phyloP scores from a whole-genome alignment of 2,113 vertebrate species.

The Phyllostomus hastatus region DNA sequence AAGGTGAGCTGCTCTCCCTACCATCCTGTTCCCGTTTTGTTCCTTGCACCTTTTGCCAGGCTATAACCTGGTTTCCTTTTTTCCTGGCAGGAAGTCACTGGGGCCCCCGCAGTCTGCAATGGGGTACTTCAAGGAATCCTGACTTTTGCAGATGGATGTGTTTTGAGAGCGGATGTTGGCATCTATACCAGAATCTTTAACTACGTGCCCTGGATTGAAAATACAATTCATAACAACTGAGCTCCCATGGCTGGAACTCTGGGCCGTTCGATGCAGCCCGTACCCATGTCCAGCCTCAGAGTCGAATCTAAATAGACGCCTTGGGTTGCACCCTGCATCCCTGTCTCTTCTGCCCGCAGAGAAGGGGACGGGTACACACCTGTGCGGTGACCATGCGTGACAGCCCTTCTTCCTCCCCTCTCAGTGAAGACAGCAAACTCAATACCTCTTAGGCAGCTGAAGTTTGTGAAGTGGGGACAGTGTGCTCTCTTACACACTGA shows the following conservation, averaged over 20 bases:
- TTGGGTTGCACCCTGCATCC: fast-evolving
- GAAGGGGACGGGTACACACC: background rate
- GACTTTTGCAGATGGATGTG: conserved; percentile 58
- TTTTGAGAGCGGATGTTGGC: conserved; percentile 69
- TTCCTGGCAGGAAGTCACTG: conserved; percentile 49
- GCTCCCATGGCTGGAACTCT: background rate
- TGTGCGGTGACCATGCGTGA: background rate
- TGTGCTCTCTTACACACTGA: background rate
- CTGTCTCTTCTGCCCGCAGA: background rate
- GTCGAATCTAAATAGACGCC: background rate
- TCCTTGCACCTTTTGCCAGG: background rate
- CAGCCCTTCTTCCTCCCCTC: background rate
- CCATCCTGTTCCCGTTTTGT: background rate
- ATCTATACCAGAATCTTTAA: conserved; percentile 61
- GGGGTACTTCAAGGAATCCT: conserved; percentile 59
- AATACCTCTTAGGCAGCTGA: background rate
- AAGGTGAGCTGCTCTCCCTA: background rate
- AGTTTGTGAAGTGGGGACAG: background rate
- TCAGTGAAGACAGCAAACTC: background rate
- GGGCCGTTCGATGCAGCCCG: no score
- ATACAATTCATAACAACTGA: conserved; percentile 48
- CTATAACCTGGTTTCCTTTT: background rate
- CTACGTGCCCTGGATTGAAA: conserved; percentile 54
- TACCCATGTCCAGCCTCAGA: background rate
- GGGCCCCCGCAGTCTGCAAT: conserved; percentile 55